A percentile compares a stretch with the other conserved stretches of the same genome.
phyloP scores from a whole-genome alignment of 2,797 vertebrate genomes.

The Hoplostethus atlanticus region DNA sequence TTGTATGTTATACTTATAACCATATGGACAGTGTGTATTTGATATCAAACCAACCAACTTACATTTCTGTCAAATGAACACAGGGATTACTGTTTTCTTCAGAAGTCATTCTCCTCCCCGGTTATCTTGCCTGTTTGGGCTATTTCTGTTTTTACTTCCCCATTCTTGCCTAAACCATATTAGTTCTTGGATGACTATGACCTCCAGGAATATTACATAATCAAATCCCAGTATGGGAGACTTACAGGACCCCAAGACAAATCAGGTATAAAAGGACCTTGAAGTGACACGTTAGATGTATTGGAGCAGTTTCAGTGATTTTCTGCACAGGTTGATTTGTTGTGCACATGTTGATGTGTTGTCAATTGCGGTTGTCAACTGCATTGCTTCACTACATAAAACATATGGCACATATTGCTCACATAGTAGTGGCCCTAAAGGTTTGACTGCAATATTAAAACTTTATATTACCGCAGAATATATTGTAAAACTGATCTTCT shows the following conservation, averaged over 20 bases:
- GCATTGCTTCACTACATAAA: not conserved
- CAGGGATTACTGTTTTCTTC: not conserved
- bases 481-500: not conserved
- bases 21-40: conserved; percentile 1
- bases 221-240: not conserved
- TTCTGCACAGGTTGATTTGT: too few relatives aligned
- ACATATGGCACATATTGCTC: not conserved
- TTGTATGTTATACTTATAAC: not conserved
- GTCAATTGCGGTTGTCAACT: not conserved
- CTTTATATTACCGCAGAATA: not conserved
- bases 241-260: too few relatives aligned
- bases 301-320: too few relatives aligned
- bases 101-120: not conserved
- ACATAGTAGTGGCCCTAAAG: not conserved
- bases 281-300: too few relatives aligned
- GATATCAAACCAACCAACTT: not conserved
- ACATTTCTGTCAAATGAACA: not conserved
- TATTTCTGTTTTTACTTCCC: not conserved
- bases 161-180: too few relatives aligned
- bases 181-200: too few relatives aligned
- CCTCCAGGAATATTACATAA: not conserved
- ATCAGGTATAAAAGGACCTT: too few relatives aligned
- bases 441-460: not conserved
- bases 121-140: not conserved
- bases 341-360: too few relatives aligned